Base-by-base conservation (phyloP, 2,797 vertebrate genomes). In the Acestrorhynchus altus region DNA sequence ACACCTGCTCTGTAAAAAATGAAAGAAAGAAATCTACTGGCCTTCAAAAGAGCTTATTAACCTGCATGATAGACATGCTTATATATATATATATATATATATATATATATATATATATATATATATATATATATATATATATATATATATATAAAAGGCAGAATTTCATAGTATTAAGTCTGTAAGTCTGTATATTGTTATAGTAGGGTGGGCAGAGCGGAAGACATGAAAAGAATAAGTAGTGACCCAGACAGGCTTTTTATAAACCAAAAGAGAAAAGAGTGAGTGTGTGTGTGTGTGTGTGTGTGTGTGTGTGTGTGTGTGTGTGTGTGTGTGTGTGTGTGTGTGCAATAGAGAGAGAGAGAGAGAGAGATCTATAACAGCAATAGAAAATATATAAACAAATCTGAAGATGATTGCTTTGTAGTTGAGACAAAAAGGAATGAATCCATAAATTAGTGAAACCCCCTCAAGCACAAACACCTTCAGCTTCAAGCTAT, bases 351-450 rank as follows among this genome's bases (percentile, higher is more conserved):
- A 59, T 42, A 42, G 47, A 46, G 31, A 40, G 28, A 59, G 28
- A 35, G 12, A 67, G 54, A 49, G 49, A 20, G 49, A 60, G 35
- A 10, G n/a, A 22, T 22, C 20, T 52, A 22, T 20, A 20, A 26
- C 8, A 66, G 40, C 66, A 18, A 13, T 54, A 83, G 35, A 75
- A 88, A 89, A 87, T 77, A 83, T 84, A 87, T 85, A 82, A 89
- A 90, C 84, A 91, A 89, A 81, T 90, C 82, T 90, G 87, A 87
- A 89, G 87, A 68, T 24, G 52, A 56, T 78, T 82, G 83, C 90
- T 93, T 93, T 93, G 91, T 92, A 91, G 91, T 87, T n/a, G 68
- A 91, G 88, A 91, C 87, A 87, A 91, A 93, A 93, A 92, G 81
- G 88, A 92, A 93, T 89, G 83, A 88, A 92, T 92, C 83, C 88